These are phyloP conservation scores for Pteropus rufus DNA, from an alignment of 2,797 vertebrate genomes.

Conservation along the genomic window DNA sequence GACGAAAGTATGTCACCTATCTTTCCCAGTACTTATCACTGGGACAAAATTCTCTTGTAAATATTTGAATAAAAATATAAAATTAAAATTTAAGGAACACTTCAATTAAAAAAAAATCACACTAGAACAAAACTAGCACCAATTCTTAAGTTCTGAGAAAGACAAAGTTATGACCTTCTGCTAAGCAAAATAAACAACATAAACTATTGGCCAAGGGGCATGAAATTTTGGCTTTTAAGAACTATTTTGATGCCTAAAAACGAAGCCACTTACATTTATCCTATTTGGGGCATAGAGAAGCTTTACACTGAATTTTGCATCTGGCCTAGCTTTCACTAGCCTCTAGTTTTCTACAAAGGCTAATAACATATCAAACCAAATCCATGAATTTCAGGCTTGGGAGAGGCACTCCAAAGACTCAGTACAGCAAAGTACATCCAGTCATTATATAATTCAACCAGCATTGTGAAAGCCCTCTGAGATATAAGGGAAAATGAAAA, in stretches of 20 bases:
- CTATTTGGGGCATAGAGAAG: background rate
- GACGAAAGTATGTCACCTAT: background rate
- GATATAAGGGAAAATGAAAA: background rate
- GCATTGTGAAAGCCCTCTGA: background rate
- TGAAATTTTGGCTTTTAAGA: background rate
- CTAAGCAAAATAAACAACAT: background rate
- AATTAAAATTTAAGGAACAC: background rate
- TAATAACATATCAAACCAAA: background rate
- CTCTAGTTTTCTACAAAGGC: background rate
- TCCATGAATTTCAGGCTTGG: background rate
- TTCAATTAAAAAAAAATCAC: background rate
- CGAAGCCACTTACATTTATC: background rate
- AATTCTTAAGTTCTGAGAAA: background rate
- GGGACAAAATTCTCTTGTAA: background rate
- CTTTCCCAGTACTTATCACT: background rate
- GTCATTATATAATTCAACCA: background rate
- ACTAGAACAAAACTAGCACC: slow-evolving; percentile 22
- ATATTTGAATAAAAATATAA: background rate
- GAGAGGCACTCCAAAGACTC: background rate
- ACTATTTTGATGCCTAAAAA: background rate
- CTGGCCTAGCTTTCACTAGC: background rate
- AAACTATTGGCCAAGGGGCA: background rate
- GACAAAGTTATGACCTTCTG: background rate
- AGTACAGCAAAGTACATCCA: background rate
- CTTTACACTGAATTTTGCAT: background rate